phyloP scores from a whole-genome alignment of 2,113 vertebrate species.

The Erythrocercus mccallii region DNA sequence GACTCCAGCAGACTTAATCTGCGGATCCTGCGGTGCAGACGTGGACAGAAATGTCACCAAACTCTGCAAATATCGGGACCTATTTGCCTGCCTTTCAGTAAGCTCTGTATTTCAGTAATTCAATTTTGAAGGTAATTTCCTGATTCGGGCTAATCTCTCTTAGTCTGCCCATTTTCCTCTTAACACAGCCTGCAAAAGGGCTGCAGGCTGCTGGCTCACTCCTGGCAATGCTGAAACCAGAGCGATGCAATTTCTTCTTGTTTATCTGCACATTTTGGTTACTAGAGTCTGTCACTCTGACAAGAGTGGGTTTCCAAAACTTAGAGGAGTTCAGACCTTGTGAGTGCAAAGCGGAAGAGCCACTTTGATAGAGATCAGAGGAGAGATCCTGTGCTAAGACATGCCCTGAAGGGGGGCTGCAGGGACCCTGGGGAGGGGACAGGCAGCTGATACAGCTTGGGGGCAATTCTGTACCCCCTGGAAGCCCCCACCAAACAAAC shows the following conservation, averaged over 20 bases:
- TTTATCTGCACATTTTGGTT: not conserved
- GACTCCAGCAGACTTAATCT: conserved; percentile 6
- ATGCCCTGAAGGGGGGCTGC: not conserved
- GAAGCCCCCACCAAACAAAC: not conserved
- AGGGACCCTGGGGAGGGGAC: not conserved
- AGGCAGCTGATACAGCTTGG: not conserved
- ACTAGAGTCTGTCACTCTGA: not conserved
- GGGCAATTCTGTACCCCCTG: not conserved
- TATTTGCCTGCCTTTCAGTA: not conserved
- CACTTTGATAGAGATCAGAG: not conserved
- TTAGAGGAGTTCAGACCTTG: not conserved
- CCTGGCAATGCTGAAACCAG: not conserved
- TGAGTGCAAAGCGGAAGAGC: not conserved
- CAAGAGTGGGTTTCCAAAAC: not conserved
- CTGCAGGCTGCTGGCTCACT: not conserved
- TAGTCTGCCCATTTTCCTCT: not conserved
- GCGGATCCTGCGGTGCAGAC: not conserved
- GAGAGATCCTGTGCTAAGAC: not conserved
- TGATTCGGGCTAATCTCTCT: not conserved
- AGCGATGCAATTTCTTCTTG: not conserved
- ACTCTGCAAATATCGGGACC: not conserved
- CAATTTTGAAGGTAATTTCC: conserved; percentile 50
- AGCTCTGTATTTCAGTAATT: conserved; percentile 17
- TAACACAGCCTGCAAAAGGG: not conserved
- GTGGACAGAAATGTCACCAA: conserved; percentile 2